Conservation (phyloP, 2,797 vertebrate genomes). For the Octomys mimax region DNA sequence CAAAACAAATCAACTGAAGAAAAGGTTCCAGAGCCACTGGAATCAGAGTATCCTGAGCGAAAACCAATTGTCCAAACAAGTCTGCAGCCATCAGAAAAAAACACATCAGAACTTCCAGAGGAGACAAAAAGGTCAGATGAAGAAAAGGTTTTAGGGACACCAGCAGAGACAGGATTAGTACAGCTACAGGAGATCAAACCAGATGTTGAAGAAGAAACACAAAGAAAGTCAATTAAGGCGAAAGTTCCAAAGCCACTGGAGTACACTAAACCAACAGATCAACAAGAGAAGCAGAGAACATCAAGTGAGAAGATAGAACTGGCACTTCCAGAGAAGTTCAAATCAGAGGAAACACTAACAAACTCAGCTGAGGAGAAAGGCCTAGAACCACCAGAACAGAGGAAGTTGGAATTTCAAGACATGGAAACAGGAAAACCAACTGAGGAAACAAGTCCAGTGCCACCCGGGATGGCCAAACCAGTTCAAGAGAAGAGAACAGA, state of each 20-base stretch:
- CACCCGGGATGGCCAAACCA: not conserved
- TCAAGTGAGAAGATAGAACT: not conserved
- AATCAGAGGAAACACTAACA: not conserved
- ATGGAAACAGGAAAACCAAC: constrained; percentile 40
- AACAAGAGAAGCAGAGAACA: constrained; percentile 37
- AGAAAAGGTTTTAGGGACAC: not conserved
- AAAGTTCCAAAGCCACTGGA: constrained; percentile 44
- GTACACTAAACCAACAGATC: not conserved
- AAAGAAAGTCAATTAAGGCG: constrained; percentile 10
- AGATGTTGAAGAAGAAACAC: constrained; percentile 12
- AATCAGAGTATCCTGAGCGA: constrained; percentile 56
- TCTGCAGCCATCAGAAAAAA: constrained; percentile 36
- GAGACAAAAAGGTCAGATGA: not conserved
- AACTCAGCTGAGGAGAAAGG: not conserved
- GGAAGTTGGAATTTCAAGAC: not conserved
- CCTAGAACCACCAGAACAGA: not conserved
- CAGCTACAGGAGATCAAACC: not conserved
- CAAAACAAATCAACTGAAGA: not conserved
- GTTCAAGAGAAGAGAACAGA: constrained; percentile 45
- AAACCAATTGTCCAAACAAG: constrained; percentile 64
- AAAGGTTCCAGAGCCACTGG: constrained; percentile 39
- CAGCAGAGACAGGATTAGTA: constrained; percentile 57
- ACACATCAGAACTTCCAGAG: not conserved
- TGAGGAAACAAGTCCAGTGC: constrained; percentile 56
- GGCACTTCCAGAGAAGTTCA: not conserved